Conservation (phyloP, 2,888 invertebrate species). For the Lymantria dispar region DNA sequence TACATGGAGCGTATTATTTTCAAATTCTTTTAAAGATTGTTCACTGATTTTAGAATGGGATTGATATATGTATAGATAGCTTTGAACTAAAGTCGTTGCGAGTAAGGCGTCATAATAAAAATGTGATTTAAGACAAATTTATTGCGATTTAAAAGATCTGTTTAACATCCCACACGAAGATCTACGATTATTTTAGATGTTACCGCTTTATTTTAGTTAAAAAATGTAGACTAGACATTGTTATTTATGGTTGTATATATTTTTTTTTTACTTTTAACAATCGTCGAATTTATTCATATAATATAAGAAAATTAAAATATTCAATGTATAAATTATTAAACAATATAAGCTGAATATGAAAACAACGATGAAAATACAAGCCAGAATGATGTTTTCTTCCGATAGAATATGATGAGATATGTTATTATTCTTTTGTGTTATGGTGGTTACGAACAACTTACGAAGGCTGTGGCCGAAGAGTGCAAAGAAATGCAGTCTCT, state of each 20-base stretch:
- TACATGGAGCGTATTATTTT: constrained; percentile 14
- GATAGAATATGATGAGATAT: too few species aligned
- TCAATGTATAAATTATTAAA: too few species aligned
- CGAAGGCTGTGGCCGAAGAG: too few species aligned
- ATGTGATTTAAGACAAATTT: constrained; percentile 18
- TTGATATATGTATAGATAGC: constrained; percentile 16
- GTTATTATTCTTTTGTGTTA: too few species aligned
- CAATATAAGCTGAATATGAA: too few species aligned
- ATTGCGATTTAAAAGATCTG: constrained; percentile 25
- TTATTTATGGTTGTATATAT: not conserved
- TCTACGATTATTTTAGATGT: constrained; percentile 3
- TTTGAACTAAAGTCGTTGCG: constrained; percentile 22
- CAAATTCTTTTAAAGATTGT: constrained; percentile 21
- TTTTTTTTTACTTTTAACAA: not conserved
- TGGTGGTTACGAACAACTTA: too few species aligned
- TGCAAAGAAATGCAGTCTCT: too few species aligned
- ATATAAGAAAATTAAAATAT: not conserved
- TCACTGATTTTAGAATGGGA: constrained; percentile 9
- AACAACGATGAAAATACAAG: too few species aligned
- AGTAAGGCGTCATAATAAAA: constrained; percentile 20
- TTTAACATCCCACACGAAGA: constrained; percentile 12
- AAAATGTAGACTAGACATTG: not conserved
- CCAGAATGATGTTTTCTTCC: too few species aligned
- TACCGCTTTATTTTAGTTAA: not conserved
- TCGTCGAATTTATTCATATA: not conserved